Evolutionary conservation across 2,797 vertebrate genomes (phyloP).

Genomic region (Acipenser transmontanus): DNA sequence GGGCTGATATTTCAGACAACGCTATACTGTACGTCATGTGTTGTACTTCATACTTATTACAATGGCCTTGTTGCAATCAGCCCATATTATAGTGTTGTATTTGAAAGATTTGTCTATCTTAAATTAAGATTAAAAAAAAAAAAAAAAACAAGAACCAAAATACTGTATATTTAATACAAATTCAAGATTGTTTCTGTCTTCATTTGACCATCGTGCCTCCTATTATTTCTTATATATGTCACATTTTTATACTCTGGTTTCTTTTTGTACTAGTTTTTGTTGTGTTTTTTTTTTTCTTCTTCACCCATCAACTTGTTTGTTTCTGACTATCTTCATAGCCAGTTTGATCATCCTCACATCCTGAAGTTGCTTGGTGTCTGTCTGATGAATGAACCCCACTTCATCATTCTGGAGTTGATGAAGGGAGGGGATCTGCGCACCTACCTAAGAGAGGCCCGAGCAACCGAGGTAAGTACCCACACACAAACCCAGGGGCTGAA

Average conservation of each 20-base stretch:
- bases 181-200: too few species aligned
- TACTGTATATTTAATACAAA: too few species aligned
- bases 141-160: too few species aligned
- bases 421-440: slow-evolving; percentile 63
- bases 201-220: too few species aligned
- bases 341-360: slow-evolving; percentile 66
- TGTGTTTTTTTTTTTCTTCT: background rate
- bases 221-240: too few species aligned
- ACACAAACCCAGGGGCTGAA: background rate
- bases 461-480: slow-evolving; percentile 34
- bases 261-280: background rate
- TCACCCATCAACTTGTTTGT: background rate
- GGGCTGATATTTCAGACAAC: too few species aligned
- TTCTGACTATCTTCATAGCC: slow-evolving; percentile 33
- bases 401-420: slow-evolving; percentile 66
- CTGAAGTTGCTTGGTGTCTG: slow-evolving; percentile 57
- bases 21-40: too few species aligned
- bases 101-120: too few species aligned
- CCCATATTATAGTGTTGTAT: too few species aligned
- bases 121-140: too few species aligned
- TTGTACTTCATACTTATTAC: too few species aligned
- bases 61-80: too few species aligned
- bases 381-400: slow-evolving; percentile 60
- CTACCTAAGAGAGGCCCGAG: slow-evolving; percentile 56
- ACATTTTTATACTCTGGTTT: background rate